Percentiles rank a stretch among this genome's conserved stretches.
Evolutionary conservation across 2,797 vertebrate species (phyloP).

Genomic region (Pteronotus mesoamericanus): DNA sequence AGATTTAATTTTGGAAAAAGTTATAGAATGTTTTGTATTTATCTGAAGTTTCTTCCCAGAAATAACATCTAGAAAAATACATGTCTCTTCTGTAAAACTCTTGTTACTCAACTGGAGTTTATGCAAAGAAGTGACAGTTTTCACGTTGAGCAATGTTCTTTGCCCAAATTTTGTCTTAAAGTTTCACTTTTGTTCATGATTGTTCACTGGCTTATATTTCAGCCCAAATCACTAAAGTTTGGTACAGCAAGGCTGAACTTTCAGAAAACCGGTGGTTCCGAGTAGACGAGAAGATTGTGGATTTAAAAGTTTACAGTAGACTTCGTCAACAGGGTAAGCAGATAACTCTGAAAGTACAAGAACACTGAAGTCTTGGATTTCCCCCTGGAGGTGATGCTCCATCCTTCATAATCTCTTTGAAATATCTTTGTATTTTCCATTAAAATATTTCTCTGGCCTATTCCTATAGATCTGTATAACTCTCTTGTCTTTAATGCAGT

Average conservation of each 20-base stretch:
- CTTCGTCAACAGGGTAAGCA: conserved; percentile 87
- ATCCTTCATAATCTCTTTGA: neutral
- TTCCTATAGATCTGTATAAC: neutral
- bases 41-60: neutral
- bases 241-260: conserved; percentile 86
- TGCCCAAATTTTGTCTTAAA: neutral
- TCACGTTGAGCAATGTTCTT: neutral
- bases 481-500: neutral
- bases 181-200: conserved; percentile 2
- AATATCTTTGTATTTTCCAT: neutral
- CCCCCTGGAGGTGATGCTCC: neutral
- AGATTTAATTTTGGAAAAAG: neutral
- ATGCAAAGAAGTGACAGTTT: neutral
- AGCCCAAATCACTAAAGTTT: conserved; percentile 85
- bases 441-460: neutral
- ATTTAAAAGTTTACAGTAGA: conserved; percentile 87
- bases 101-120: neutral
- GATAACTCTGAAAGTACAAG: neutral
- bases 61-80: neutral
- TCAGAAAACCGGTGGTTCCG: conserved; percentile 88
- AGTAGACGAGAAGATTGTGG: conserved; percentile 83
- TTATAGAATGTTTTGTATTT: neutral
- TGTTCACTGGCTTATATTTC: conserved; percentile 14
- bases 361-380: neutral
- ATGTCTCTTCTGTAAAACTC: neutral